These are phyloP conservation scores for Galeruca laticollis DNA, from an alignment of 2,888 invertebrate genomes.

Conservation along the genomic window DNA sequence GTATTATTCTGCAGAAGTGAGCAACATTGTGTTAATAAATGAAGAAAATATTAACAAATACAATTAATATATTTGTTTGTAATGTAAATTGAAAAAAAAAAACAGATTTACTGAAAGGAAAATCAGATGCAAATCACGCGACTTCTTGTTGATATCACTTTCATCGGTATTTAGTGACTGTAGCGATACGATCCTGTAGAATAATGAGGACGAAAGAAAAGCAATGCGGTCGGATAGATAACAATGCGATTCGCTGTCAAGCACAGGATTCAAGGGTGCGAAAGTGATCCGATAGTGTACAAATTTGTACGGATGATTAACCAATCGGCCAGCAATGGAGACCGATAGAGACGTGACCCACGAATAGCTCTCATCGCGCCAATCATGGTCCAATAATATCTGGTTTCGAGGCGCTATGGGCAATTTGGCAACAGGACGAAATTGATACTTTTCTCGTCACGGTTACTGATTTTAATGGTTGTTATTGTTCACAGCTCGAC, in stretches of 20 bases:
- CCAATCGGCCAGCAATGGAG: conserved; percentile 43
- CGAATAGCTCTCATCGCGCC: conserved; percentile 37
- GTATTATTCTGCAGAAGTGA: no score
- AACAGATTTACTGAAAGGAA: no score
- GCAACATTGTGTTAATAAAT: no score
- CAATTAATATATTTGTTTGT: no score
- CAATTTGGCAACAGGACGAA: conserved; percentile 23
- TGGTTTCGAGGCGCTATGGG: conserved; percentile 29
- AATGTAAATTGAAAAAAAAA: no score
- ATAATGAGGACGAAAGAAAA: conserved; percentile 38
- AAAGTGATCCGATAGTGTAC: conserved; percentile 60
- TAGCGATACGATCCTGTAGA: neutral
- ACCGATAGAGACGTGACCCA: conserved; percentile 49
- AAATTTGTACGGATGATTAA: conserved; percentile 61
- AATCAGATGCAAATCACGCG: no score
- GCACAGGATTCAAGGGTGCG: conserved; percentile 48
- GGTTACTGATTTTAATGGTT: conserved; percentile 18
- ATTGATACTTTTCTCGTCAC: conserved; percentile 21
- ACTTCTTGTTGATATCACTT: no score
- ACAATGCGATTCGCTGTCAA: conserved; percentile 47
- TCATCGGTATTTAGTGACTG: no score
- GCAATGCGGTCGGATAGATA: conserved; percentile 47
- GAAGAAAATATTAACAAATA: no score
- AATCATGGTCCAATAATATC: conserved; percentile 41
- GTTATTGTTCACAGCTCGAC: conserved; percentile 19